A percentile compares a stretch with the other conserved stretches of the same genome.
These are phyloP conservation scores for Sus scrofa DNA, from an alignment of 2,113 vertebrate genomes.

Conservation along the genomic window DNA sequence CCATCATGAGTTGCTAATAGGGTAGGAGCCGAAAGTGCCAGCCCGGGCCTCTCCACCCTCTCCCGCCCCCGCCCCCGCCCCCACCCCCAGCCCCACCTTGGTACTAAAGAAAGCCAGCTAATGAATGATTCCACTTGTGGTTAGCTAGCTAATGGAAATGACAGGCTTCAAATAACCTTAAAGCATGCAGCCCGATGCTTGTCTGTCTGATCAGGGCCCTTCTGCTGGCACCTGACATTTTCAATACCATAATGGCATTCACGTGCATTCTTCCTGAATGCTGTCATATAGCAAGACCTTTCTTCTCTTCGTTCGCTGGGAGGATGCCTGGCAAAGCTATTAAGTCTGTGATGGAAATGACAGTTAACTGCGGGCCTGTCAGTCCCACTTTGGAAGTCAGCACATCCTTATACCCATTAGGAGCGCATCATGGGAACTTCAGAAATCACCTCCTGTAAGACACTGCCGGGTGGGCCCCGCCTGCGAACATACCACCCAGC, in stretches of 20 bases:
- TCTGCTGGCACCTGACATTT: constrained; percentile 90
- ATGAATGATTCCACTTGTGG: constrained; percentile 89
- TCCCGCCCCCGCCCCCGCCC: constrained; percentile 83
- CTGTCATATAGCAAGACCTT: constrained; percentile 90
- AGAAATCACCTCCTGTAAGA: constrained; percentile 83
- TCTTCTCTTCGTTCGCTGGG: constrained; percentile 89
- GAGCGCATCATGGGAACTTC: constrained; percentile 82
- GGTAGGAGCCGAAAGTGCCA: constrained; percentile 91
- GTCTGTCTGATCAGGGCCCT: constrained; percentile 90
- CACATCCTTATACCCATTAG: constrained; percentile 91
- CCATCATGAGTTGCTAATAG: constrained; percentile 97
- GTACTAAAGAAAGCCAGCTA: constrained; percentile 88
- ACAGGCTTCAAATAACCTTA: constrained; percentile 91
- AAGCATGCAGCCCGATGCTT: constrained; percentile 88
- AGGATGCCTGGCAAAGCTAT: constrained; percentile 91
- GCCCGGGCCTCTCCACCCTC: constrained; percentile 82
- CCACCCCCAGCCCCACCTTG: constrained; percentile 76
- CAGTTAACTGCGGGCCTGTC: constrained; percentile 91
- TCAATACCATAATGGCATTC: constrained; percentile 91
- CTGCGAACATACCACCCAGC: constrained; percentile 78
- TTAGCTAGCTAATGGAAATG: constrained; percentile 90
- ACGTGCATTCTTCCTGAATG: constrained; percentile 87
- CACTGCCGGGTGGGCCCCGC: constrained; percentile 55
- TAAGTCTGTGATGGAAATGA: constrained; percentile 91
- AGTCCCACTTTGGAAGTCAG: constrained; percentile 89